Evolutionary conservation across 1,140 invertebrate species (phyloP), one percentile per base, ranked within the genome.

Genomic region (Drosophila prosaltans): DNA sequence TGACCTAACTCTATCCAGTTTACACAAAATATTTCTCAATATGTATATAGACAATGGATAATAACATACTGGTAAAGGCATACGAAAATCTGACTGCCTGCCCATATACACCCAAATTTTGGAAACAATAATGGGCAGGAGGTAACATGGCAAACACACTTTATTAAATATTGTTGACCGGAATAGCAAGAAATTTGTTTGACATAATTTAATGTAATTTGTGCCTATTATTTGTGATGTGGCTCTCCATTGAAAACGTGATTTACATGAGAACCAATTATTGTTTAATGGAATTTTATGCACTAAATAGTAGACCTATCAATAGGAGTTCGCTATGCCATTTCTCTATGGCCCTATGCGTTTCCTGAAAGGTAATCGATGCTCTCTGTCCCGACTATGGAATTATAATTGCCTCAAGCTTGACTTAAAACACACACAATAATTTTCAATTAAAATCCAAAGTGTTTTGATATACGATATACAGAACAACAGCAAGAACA

Each of bases 401-500:
- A 16, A 72, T 62, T 63, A 24, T 39, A 40, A 30, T 63, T 43
- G 16, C 26, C 16, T 3, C 73, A 11, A 39, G 59, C 30, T 39
- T 5, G 32, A 59, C 57, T 39, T 28, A 57, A 59, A 11, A 59
- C 28, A 36, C 70, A 61, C 74, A 61, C 74, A 77, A 77, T 77
- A 77, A 77, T 64, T 70, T 71, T 61, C 74, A 77, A 77, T 77
- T 77, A 65, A 77, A 77, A 41, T 67, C 30, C 58, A 77, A 77
- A 77, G 73, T 70, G 66, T 60, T 65, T 61, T 77, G 41, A 55
- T 28, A 69, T 32, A 54, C 57, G n/a, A 30, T 28, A 39, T 36
- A 9, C 30, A 54, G 69, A 39, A 73, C n/a, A 40, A 58, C 40
- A 73, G 32, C 64, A 63, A 64, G 54, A 77, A 71, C 66, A 76